phyloP scores from a whole-genome alignment of 2,113 vertebrate species.

The Rhynchomys soricoides region DNA sequence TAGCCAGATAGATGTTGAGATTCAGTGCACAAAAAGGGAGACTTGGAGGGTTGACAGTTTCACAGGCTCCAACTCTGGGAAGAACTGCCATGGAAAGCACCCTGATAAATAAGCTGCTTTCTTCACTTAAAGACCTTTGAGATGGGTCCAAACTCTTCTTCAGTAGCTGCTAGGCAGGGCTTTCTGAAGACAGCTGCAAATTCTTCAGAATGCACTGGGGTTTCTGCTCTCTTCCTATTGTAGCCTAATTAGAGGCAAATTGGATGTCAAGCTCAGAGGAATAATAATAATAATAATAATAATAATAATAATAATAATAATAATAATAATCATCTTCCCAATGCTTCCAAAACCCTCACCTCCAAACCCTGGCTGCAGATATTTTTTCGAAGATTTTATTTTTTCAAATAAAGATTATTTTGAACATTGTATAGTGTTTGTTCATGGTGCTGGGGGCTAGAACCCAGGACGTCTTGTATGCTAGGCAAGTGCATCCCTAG shows the following conservation, averaged over 20 bases:
- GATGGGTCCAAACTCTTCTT: background rate
- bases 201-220: background rate
- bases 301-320: too few species aligned
- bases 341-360: background rate
- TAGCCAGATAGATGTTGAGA: background rate
- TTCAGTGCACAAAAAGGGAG: background rate
- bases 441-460: background rate
- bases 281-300: too few species aligned
- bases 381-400: background rate
- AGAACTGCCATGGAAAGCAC: background rate
- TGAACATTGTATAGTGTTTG: background rate
- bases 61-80: background rate
- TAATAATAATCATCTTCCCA: too few species aligned
- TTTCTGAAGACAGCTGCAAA: conserved; percentile 42
- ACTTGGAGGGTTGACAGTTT: background rate
- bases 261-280: background rate
- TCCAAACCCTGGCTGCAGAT: background rate
- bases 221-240: background rate
- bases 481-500: background rate
- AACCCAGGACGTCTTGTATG: background rate
- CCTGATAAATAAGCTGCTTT: background rate
- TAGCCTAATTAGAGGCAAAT: background rate
- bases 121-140: background rate
- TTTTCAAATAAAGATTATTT: background rate
- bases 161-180: conserved; percentile 13